A percentile compares a stretch with the other conserved stretches of the same genome.
These are phyloP conservation scores for Andrena praecox DNA, from an alignment of 2,888 invertebrate species.

Conservation along the genomic window DNA sequence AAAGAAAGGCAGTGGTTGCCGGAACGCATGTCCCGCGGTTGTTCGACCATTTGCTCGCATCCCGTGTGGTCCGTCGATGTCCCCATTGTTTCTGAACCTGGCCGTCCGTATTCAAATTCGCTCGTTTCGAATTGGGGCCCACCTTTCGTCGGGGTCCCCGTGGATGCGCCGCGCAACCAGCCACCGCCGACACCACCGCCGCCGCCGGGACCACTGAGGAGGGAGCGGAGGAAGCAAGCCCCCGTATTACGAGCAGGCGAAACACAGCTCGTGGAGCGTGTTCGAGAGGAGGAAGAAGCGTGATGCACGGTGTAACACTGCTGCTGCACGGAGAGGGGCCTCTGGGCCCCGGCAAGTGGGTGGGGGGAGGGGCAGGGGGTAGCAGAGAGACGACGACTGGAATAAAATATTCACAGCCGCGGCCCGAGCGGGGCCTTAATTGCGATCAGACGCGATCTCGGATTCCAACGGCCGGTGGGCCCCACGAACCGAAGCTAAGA, in stretches of 20 bases:
- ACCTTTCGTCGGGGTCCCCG: conserved; percentile 59
- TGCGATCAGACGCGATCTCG: conserved; percentile 85
- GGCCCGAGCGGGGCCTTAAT: conserved; percentile 83
- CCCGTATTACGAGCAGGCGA: conserved; percentile 64
- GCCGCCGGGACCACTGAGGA: conserved; percentile 3
- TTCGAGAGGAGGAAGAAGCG: conserved; percentile 54
- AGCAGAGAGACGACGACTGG: conserved; percentile 70
- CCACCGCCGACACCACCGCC: background rate
- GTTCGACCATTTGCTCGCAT: conserved; percentile 85
- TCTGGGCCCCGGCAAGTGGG: conserved; percentile 12
- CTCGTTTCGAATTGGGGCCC: conserved; percentile 81
- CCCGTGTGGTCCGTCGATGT: conserved; percentile 85
- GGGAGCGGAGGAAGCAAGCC: conserved; percentile 27
- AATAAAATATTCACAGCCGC: conserved; percentile 84
- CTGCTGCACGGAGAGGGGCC: conserved; percentile 48
- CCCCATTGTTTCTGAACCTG: conserved; percentile 82
- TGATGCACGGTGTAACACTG: conserved; percentile 70
- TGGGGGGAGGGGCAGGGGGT: conserved; percentile 26
- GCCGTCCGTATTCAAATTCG: conserved; percentile 83
- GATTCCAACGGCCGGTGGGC: conserved; percentile 84
- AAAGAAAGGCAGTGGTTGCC: conserved; percentile 73
- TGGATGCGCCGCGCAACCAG: conserved; percentile 15
- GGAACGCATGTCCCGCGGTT: conserved; percentile 84
- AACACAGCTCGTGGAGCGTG: conserved; percentile 49
- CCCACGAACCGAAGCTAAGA: conserved; percentile 74